Evolutionary conservation across 2,113 vertebrate species (phyloP), one percentile per base, ranked within the genome.

Genomic region (Zapornia atra): DNA sequence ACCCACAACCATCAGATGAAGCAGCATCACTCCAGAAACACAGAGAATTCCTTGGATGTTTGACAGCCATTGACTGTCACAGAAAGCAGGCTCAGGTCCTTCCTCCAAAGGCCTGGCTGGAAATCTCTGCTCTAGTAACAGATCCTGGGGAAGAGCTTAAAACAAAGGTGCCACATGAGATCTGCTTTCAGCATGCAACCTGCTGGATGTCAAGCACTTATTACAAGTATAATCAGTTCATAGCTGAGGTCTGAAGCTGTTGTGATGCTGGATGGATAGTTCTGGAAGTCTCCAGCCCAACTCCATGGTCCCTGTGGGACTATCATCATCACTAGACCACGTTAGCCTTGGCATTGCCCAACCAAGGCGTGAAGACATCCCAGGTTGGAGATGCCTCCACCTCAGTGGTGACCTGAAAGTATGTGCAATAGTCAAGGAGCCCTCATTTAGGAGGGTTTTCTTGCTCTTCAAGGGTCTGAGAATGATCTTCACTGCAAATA

Each of bases 21-120:
- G 40, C 40, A 82, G 60, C 38, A 56, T 57, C 61, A 38, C 70
- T 26, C 60, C 66, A 79, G n/a, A 50, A 38, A 34, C 17, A 26
- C 7, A 44, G 36, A 51, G 80, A 86, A 56, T 33, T 11, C 51
- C 34, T 51, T 40, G 50, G 65, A 28, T 70, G n/a, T 33, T 36
- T 5, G 6, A 33, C n/a, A 59, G 1, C 21, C 3, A 1, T 1
- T 24, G 65, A 3, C 11, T 60, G 26, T 11, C 63, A 36, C 53
- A 56, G 15, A 33, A 83, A 86, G 38, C 29, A n/a, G 57, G 18
- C 2, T 68, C n/a, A 48, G 76, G 38, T 10, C 10, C 44, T 83
- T 51, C 18, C 57, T 86, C 85, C 2, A 2, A 51, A 80, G 61
- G 51, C 10, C 2, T 0, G 33, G 14, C 46, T 90, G 82, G 68